These are phyloP conservation scores for Myzus persicae DNA, from an alignment of 1,140 invertebrate species.

Conservation along the genomic window DNA sequence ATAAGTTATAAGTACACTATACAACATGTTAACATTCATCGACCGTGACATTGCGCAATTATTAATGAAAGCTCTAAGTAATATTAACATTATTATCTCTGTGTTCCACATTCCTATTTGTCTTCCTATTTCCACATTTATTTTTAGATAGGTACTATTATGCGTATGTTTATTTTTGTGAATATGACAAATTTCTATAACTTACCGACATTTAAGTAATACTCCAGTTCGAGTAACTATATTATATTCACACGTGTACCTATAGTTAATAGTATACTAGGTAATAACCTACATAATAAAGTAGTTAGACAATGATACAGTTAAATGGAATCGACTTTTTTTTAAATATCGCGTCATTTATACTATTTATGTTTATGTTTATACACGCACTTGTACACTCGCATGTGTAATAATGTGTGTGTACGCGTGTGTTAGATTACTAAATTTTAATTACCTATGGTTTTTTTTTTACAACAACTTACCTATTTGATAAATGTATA, in stretches of 20 bases:
- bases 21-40: neutral
- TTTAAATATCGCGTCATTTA: neutral
- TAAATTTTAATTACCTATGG: neutral
- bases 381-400: neutral
- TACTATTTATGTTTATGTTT: constrained; percentile 4
- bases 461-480: constrained; percentile 16
- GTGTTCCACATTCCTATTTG: constrained; percentile 17
- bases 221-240: neutral
- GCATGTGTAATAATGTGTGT: neutral
- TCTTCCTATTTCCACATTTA: constrained; percentile 37
- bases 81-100: neutral
- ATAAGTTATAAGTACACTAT: neutral
- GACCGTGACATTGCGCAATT: neutral
- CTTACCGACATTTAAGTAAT: neutral
- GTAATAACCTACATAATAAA: neutral
- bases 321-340: neutral
- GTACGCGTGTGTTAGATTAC: neutral
- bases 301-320: neutral
- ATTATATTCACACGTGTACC: neutral
- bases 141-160: constrained; percentile 9
- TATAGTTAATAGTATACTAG: neutral
- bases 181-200: neutral
- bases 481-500: constrained; percentile 21
- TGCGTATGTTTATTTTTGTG: neutral
- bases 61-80: neutral